Evolutionary conservation across 92 coral and sea anemone genomes (phyloP), one percentile per base, ranked within the genome.

Genomic region (Desmophyllum pertusum): DNA sequence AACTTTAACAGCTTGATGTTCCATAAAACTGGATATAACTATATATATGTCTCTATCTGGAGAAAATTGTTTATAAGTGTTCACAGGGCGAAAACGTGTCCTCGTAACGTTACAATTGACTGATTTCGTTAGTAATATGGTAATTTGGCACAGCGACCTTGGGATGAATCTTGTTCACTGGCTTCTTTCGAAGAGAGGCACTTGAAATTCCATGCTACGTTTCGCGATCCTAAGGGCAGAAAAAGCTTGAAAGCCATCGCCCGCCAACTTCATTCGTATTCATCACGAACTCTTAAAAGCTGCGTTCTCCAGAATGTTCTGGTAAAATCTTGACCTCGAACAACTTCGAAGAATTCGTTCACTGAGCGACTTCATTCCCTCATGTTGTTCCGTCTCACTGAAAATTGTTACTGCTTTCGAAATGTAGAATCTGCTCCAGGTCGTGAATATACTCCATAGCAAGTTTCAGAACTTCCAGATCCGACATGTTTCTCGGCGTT

Each of bases 381-480:
- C 74, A 8, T 41, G 67, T 78, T 57, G 55, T 25, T 13, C 19
- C 41, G 36, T 21, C 51, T 71, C 73, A 82, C 41, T 82, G 86
- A 41, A 50, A 82, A 21, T 45, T 71, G 70, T 31, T 82, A 9
- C 33, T 40, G 69, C 45, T 82, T 37, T 84, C 87, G 39, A 59
- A 76, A 51, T 75, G 81, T 1, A 89, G 87, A 53, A 89, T 77
- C 53, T 82, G 84, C 39, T 89, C 87, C 41, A 89, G 71, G n/a
- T 74, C 84, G 42, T 76, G 88, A 30, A 89, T 89, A 45, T 89
- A 89, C 39, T 89, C 93, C 66, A 85, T 73, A 15, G 93, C 93
- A 25, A 85, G 89, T 18, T 69, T 83, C 15, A 89, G 77, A 6
- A 89, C 87, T 48, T 89, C 93, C 15, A 89, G 83, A 17, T 89